Conservation (phyloP, 1,140 invertebrate species). For the Luehdorfia chinensis region DNA sequence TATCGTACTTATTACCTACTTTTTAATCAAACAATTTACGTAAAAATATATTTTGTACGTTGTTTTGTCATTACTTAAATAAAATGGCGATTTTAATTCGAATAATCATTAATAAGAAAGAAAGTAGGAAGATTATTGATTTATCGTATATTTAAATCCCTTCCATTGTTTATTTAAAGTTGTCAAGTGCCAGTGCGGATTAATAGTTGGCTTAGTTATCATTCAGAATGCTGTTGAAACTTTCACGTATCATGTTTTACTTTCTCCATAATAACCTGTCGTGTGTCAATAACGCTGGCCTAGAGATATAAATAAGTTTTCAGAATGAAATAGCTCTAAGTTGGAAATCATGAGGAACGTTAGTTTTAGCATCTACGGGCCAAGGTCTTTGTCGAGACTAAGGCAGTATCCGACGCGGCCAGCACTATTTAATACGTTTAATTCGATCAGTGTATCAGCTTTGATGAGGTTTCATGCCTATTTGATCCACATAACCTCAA, state of each 20-base stretch:
- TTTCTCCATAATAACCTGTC: conserved; percentile 14
- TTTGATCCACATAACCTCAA: conserved; percentile 4
- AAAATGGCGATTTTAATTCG: too few relatives aligned
- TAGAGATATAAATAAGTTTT: conserved; percentile 10
- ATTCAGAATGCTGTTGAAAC: conserved; percentile 10
- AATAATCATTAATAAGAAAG: too few relatives aligned
- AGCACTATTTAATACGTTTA: too few relatives aligned
- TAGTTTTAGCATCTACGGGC: conserved; percentile 1
- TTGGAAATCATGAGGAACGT: background rate
- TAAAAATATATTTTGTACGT: background rate
- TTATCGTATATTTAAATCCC: too few relatives aligned
- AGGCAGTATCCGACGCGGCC: background rate
- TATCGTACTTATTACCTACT: conserved; percentile 9
- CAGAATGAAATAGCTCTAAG: background rate
- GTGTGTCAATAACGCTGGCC: conserved; percentile 11
- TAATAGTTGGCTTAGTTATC: too few relatives aligned
- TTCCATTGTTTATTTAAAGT: too few relatives aligned
- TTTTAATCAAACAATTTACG: conserved; percentile 3
- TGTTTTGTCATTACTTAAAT: too few relatives aligned
- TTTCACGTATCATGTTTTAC: conserved; percentile 16
- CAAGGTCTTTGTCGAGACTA: conserved; percentile 1
- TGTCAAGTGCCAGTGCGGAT: too few relatives aligned
- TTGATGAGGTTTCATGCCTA: conserved; percentile 14
- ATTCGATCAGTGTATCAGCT: conserved; percentile 6
- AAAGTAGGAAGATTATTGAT: too few relatives aligned